These are phyloP conservation scores for Mormyrus lacerda DNA, from an alignment of 2,113 vertebrate species.

Conservation along the genomic window DNA sequence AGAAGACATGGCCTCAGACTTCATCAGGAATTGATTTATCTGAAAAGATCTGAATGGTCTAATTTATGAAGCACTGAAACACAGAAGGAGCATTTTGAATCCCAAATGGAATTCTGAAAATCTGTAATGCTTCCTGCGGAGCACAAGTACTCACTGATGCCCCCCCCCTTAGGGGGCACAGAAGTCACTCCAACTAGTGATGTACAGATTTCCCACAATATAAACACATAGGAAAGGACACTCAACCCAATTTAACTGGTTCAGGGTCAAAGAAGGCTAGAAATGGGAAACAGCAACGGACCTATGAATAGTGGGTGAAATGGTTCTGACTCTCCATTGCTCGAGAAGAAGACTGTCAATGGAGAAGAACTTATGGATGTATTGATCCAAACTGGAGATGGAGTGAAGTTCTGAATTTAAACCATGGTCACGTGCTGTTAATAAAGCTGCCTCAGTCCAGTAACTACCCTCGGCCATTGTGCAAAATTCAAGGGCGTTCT, in stretches of 20 bases:
- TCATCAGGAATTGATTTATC: not conserved
- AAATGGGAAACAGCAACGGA: not conserved
- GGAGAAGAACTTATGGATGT: not conserved
- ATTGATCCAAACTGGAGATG: not conserved
- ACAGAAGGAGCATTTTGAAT: not conserved
- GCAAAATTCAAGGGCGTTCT: not conserved
- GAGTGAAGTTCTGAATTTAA: not conserved
- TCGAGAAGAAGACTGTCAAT: not conserved
- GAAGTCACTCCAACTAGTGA: not conserved
- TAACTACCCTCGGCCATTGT: not conserved
- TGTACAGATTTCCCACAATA: not conserved
- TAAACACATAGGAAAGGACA: not conserved
- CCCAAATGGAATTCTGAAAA: not conserved
- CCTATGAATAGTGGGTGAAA: not conserved
- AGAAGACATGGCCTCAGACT: not conserved
- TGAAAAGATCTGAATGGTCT: not conserved
- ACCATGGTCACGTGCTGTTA: not conserved
- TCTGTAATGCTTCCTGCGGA: not conserved
- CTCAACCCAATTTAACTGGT: not conserved
- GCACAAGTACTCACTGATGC: not conserved
- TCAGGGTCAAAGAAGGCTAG: not conserved
- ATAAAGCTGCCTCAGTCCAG: not conserved
- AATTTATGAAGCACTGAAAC: not conserved
- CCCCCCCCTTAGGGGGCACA: not conserved
- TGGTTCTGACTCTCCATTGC: not conserved